Evolutionary conservation across 2,113 vertebrate genomes (phyloP), one percentile per base, ranked within the genome.

Genomic region (Oncorhynchus kisutch): DNA sequence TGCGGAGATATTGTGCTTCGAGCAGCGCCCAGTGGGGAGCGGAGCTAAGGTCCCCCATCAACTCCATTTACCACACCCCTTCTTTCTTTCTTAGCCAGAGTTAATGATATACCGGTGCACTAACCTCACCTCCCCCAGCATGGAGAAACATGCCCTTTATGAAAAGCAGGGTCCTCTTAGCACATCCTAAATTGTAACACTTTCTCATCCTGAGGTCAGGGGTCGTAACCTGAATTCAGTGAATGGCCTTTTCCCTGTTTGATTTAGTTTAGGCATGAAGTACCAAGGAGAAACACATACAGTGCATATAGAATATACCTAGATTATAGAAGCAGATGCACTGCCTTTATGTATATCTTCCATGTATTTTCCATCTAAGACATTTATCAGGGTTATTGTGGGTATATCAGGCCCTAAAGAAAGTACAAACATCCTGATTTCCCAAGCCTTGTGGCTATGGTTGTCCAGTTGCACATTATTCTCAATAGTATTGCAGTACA

Each of bases 71-170:
- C 91, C 94, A 94, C 94, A 88, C 93, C 93, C 94, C 91, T 95
- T 95, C 95, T 94, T 93, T 94, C 91, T 94, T 91, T 91, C 87
- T 87, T 81, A 86, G 90, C 91, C 90, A 81, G 92, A 97, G 96
- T 97, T 97, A 98, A 98, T 97, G 95, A 97, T 96, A 96, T 94
- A 95, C 94, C 84, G 91, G 92, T 93, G 94, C 86, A 93, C 93
- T 89, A 89, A 90, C 88, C 92, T 93, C 87, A 91, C 90, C 93
- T 95, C 92, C 91, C 95, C 93, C 92, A 88, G 94, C 92, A 95
- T 92, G 93, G 90, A 92, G 91, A 94, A 94, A 96, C 96, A 95
- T 92, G 93, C 88, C 91, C 89, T 87, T 88, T 87, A 90, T 94
- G 94, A 95, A 95, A 94, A 93, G 94, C 92, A 86, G 78, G 88